These are phyloP conservation scores for Linyphia triangularis DNA, from an alignment of 2,888 invertebrate species.

Conservation along the genomic window DNA sequence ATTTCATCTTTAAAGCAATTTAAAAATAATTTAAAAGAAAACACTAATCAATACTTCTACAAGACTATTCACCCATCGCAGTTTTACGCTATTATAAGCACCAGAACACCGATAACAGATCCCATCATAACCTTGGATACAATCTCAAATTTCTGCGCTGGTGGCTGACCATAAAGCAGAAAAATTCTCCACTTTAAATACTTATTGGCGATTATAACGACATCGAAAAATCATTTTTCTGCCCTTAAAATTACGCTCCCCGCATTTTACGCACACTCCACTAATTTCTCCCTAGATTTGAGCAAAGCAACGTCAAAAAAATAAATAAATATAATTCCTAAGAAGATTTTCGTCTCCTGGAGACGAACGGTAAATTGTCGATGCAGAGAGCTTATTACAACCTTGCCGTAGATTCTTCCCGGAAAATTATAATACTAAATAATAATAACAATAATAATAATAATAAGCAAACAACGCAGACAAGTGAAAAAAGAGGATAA, in stretches of 20 bases:
- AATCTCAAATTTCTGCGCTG: constrained; percentile 18
- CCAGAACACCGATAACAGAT: constrained; percentile 7
- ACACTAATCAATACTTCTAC: not conserved
- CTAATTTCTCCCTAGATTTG: constrained; percentile 66
- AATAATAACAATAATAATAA: constrained; percentile 22
- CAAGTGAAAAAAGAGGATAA: constrained; percentile 24
- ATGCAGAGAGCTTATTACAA: constrained; percentile 52
- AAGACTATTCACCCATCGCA: not conserved
- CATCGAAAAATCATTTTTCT: constrained; percentile 24
- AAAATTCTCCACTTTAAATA: constrained; percentile 37
- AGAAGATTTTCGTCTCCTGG: constrained; percentile 45
- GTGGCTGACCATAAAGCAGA: constrained; percentile 55
- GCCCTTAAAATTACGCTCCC: constrained; percentile 48
- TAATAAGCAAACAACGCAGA: constrained; percentile 57
- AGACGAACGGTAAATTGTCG: constrained; percentile 63
- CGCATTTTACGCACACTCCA: constrained; percentile 63
- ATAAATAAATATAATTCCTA: constrained; percentile 31
- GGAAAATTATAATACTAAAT: too few relatives aligned
- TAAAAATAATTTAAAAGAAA: not conserved
- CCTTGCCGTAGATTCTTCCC: constrained; percentile 7
- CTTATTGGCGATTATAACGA: constrained; percentile 54
- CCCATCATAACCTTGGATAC: constrained; percentile 44
- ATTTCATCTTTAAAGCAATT: not conserved
- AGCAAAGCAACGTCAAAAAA: not conserved
- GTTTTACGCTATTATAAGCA: not conserved